Percentiles rank a stretch among this genome's conserved stretches.
These are phyloP conservation scores for Babylonia areolata DNA, from an alignment of 1,140 invertebrate species.

Conservation along the genomic window DNA sequence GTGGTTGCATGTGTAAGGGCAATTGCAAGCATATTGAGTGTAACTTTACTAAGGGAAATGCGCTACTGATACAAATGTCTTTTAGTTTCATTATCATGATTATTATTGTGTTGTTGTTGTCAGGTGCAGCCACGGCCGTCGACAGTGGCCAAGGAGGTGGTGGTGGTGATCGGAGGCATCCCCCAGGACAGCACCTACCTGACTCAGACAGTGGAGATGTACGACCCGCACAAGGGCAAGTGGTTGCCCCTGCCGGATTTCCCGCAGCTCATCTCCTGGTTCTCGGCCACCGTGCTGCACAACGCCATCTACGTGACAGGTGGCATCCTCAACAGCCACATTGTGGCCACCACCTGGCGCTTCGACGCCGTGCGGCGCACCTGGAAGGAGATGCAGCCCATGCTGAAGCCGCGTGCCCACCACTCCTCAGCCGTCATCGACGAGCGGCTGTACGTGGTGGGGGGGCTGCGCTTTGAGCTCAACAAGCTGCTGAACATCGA, in stretches of 20 bases:
- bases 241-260: conserved; percentile 70
- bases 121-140: conserved; percentile 71
- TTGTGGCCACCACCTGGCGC: conserved; percentile 69
- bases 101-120: background rate
- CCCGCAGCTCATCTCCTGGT: conserved; percentile 66
- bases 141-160: conserved; percentile 73
- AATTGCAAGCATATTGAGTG: no score
- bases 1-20: no score
- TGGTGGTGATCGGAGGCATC: conserved; percentile 70
- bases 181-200: conserved; percentile 54
- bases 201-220: conserved; percentile 69
- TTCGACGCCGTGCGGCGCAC: conserved; percentile 67
- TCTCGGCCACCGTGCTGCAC: conserved; percentile 63
- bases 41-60: no score
- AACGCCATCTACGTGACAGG: conserved; percentile 73
- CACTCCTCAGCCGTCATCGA: conserved; percentile 69
- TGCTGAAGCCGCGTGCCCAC: conserved; percentile 68
- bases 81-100: no score
- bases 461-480: conserved; percentile 66
- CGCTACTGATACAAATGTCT: no score
- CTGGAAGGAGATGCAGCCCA: conserved; percentile 63
- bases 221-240: conserved; percentile 69
- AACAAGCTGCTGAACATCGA: conserved; percentile 64
- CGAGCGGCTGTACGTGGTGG: conserved; percentile 70
- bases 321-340: conserved; percentile 69